A percentile compares a stretch with the other conserved stretches of the same genome.
phyloP scores from a whole-genome alignment of 2,113 vertebrate species.

The Mus musculus region DNA sequence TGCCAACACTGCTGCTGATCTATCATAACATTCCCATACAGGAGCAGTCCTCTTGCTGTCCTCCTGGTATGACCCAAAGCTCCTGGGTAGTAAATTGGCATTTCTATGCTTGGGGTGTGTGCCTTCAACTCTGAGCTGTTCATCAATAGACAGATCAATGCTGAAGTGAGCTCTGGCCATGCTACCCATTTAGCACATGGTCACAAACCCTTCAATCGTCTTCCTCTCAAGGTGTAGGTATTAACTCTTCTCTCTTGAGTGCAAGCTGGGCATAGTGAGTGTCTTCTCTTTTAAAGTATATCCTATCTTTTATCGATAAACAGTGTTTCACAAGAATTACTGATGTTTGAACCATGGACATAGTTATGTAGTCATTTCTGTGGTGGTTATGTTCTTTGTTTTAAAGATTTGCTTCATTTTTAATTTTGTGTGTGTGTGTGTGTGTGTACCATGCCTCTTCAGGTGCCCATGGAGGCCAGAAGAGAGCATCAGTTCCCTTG shows the following conservation, averaged over 20 bases:
- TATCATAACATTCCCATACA: background rate
- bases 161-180: background rate
- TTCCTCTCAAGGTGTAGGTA: background rate
- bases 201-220: background rate
- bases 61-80: background rate
- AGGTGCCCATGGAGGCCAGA: background rate
- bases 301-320: background rate
- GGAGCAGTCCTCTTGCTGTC: background rate
- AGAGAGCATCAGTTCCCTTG: background rate
- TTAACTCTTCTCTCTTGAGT: slow-evolving; percentile 3
- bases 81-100: background rate
- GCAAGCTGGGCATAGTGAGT: background rate
- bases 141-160: background rate
- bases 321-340: background rate
- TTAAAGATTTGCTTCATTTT: background rate
- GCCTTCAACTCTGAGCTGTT: background rate
- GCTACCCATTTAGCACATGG: background rate
- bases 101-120: background rate
- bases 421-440: background rate
- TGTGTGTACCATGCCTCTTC: background rate
- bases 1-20: too few relatives aligned
- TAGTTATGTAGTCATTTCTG: background rate
- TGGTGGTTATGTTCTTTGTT: background rate
- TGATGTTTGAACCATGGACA: background rate
- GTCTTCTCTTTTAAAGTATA: background rate